phyloP scores from a whole-genome alignment of 2,113 vertebrate genomes.

The Protobothrops flavoviridis region DNA sequence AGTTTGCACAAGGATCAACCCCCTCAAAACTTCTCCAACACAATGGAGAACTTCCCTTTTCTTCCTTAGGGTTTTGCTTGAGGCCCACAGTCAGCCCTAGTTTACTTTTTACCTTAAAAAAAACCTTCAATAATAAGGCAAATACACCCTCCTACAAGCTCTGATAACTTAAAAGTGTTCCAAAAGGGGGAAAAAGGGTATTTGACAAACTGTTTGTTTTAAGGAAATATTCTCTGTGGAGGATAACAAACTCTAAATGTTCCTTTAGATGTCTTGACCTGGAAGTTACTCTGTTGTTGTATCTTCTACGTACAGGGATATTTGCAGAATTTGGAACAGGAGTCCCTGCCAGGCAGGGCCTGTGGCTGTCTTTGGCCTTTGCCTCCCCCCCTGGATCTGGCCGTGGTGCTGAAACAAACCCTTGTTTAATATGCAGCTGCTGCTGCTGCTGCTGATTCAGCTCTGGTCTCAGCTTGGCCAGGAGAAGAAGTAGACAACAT shows the following conservation, averaged over 20 bases:
- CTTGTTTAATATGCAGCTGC: neutral
- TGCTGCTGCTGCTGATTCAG: neutral
- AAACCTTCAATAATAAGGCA: neutral
- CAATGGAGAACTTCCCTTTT: neutral
- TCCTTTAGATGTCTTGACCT: neutral
- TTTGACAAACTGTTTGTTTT: neutral
- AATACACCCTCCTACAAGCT: neutral
- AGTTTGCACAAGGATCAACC: neutral
- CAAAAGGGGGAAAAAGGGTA: neutral
- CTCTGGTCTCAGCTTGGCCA: neutral
- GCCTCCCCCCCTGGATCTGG: slow-evolving; percentile 41
- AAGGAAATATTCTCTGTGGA: neutral
- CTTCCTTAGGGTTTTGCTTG: neutral
- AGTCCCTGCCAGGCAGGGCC: neutral
- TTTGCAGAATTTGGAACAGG: neutral
- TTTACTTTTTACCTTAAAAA: neutral
- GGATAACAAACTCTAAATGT: neutral
- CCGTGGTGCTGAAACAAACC: slow-evolving; percentile 64
- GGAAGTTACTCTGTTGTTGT: neutral
- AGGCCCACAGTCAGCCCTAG: neutral
- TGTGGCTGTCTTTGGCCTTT: neutral
- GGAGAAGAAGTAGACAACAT: neutral
- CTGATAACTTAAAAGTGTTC: neutral
- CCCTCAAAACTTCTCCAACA: neutral
- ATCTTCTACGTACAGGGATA: neutral